Percentiles rank a stretch among this genome's conserved stretches.
Conservation (phyloP, 92 coral and sea anemone genomes). For the Palythoa heliodiscus region DNA sequence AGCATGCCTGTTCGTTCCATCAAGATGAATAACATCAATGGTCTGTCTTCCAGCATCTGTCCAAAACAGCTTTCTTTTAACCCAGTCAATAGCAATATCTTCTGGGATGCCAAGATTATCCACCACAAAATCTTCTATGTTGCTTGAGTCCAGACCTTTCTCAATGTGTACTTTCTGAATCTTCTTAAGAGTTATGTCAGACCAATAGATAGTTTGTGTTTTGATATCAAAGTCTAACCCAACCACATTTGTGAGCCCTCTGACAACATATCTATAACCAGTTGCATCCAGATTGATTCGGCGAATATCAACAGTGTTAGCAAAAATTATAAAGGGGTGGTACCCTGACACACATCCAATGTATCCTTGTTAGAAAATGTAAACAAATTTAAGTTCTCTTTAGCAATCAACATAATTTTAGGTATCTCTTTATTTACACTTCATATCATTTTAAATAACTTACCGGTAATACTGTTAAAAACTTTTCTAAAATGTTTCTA, state of each 20-base stretch:
- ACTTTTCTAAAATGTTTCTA: background rate
- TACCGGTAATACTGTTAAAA: background rate
- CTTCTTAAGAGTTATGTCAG: conserved; percentile 62
- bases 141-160: conserved; percentile 50
- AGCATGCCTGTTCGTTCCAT: conserved; percentile 64
- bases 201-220: conserved; percentile 67
- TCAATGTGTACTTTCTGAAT: conserved; percentile 69
- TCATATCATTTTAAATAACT: background rate
- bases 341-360: conserved; percentile 18
- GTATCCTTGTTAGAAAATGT: background rate
- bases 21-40: conserved; percentile 60
- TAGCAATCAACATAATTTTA: background rate
- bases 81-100: conserved; percentile 75
- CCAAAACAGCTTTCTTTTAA: conserved; percentile 67
- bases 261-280: conserved; percentile 64
- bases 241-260: conserved; percentile 73
- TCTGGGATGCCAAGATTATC: conserved; percentile 69
- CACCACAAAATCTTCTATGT: conserved; percentile 61
- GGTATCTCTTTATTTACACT: background rate
- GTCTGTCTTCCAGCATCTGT: conserved; percentile 69
- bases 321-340: conserved; percentile 66
- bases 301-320: conserved; percentile 80
- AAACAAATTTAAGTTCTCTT: background rate
- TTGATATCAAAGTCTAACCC: conserved; percentile 75
- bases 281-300: conserved; percentile 71